Base-by-base conservation (phyloP, 1,140 invertebrate genomes). In the Drosophila ananassae region DNA sequence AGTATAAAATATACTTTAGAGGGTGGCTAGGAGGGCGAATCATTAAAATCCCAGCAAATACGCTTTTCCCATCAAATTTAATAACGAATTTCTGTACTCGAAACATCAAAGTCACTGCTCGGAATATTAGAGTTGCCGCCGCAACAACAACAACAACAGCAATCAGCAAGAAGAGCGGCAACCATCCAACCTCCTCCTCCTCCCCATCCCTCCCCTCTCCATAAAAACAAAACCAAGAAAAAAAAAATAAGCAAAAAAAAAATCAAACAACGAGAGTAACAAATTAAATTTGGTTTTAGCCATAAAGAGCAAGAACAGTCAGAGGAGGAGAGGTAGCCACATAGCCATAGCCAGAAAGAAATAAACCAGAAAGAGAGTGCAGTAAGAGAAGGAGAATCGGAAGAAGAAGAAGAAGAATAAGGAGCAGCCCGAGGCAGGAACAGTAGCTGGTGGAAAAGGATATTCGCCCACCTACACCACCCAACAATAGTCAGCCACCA, bases 221-320 rank as follows among this genome's bases (percentile, higher is more conserved):
- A 47, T 10, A 66, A 61, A 24, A 28, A 41, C 37, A 22, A 28
- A 58, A 59, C 30, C 51, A 60, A 60, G 51, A 60, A 60, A 60
- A 46, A 60, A 60, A 60, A 60, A 60, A 46, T 55, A 66, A 32
- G 30, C 34, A n/a, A 61, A 54, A 54, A 67, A 61, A 60, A 48
- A 17, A 63, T 47, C 39, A 79, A 62, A 34, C 73, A 75, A 51
- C 55, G 62, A 64, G 39, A 87, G 75, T 87, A 87, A 85, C 83
- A 87, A 87, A 87, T 79, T 82, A 78, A 87, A 87, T 87, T 87
- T 87, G 78, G 82, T 87, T 87, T 82, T 89, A 87, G 82, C 78
- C 83, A 75, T 67, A 87, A 87, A 48, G 48, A 83, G 48, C 75
- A 62, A 17, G 17, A 77, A 47, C 64, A 69, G 62, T 41, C 47